These are phyloP conservation scores for Sisor rabdophorus DNA, from an alignment of 2,113 vertebrate genomes.

Conservation along the genomic window DNA sequence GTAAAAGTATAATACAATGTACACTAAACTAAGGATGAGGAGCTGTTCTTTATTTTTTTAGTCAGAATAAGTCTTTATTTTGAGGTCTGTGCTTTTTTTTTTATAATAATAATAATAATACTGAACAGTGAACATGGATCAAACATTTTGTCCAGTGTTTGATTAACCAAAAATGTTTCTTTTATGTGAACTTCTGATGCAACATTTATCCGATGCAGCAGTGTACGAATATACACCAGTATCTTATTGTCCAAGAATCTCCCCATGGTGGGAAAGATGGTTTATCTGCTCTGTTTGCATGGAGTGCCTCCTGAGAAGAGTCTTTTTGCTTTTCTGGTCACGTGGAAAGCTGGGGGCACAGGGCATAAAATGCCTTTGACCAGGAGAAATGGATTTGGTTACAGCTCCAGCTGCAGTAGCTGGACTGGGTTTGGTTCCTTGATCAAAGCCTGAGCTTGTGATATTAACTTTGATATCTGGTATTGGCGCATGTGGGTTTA, in stretches of 20 bases:
- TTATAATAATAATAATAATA: too few relatives aligned
- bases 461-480: conserved; percentile 67
- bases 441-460: conserved; percentile 45
- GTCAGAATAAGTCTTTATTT: not conserved
- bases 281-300: conserved; percentile 87
- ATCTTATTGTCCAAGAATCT: conserved; percentile 60
- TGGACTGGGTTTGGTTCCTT: conserved; percentile 50
- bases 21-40: not conserved
- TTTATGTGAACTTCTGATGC: not conserved
- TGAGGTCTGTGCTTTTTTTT: not conserved
- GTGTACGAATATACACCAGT: not conserved
- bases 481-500: conserved; percentile 73
- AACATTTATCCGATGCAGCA: not conserved
- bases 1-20: not conserved
- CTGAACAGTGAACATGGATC: not conserved
- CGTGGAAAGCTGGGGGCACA: conserved; percentile 70
- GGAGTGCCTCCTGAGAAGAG: conserved; percentile 80
- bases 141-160: not conserved
- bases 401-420: conserved; percentile 4
- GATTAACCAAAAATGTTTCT: not conserved
- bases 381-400: conserved; percentile 42
- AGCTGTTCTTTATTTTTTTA: not conserved
- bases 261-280: conserved; percentile 75
- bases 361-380: conserved; percentile 69
- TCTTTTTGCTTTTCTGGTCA: conserved; percentile 73